Conservation (phyloP, 2,113 vertebrate genomes). For the Ptyas mucosa region DNA sequence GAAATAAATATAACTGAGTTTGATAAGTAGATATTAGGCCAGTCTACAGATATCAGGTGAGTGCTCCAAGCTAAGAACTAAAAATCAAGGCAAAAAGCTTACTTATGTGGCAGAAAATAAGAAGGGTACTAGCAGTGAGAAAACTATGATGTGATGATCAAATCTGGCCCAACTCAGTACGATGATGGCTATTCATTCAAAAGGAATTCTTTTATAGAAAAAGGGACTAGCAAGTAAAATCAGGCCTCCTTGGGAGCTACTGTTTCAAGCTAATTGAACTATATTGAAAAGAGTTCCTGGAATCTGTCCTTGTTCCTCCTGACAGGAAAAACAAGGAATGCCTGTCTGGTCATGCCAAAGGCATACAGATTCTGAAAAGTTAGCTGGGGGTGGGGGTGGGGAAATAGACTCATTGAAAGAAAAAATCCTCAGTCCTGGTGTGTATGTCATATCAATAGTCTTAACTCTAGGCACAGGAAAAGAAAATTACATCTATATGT, state of each 20-base stretch:
- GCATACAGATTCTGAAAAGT: not conserved
- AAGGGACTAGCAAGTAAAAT: not conserved
- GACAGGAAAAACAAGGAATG: not conserved
- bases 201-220: not conserved
- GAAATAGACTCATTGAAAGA: not conserved
- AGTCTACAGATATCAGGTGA: too few relatives aligned
- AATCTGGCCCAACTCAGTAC: not conserved
- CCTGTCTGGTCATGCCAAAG: not conserved
- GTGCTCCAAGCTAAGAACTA: not conserved
- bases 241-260: not conserved
- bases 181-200: not conserved
- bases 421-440: not conserved
- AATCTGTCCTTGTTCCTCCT: not conserved
- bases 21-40: constrained; percentile 3
- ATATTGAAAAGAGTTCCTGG: not conserved
- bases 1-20: not conserved
- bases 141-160: not conserved
- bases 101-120: not conserved
- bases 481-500: not conserved
- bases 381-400: not conserved
- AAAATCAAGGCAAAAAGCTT: not conserved
- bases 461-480: not conserved
- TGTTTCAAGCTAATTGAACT: not conserved
- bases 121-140: not conserved
- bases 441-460: not conserved